Base-by-base conservation (phyloP, 2,797 vertebrate genomes). In the Champsocephalus esox region DNA sequence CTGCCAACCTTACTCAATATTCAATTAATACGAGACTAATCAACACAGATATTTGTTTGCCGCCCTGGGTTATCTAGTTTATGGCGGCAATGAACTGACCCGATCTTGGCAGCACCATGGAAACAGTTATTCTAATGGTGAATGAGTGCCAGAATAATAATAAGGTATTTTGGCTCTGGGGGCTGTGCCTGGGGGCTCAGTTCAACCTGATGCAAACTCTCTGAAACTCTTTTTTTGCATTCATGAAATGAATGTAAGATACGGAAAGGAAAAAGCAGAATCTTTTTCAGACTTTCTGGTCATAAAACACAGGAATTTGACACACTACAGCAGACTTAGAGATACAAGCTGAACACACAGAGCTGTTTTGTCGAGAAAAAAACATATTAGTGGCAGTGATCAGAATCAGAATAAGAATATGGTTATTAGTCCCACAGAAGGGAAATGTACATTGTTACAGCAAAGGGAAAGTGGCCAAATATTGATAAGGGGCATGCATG, bases 161-260 rank as follows among this genome's bases (percentile, higher is more conserved):
- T 74, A 81, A 63, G 65, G 50, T 75, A 75, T 87, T 80, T 9
- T 77, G 77, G 80, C 79, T 88, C 63, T 67, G 8, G 38, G 77
- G 82, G 81, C 75, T 81, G 68, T 38, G 72, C 87, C 84, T 41
- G 56, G 63, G 77, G 88, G 76, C 81, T 90, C 34, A 55, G 81
- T 84, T 83, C 82, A 88, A 86, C 90, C 87, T 93, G 92, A 94
- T 83, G 91, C 90, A 93, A 94, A 91, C 88, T 68, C 75, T 73
- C 56, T 84, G 91, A 92, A 93, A 93, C 77, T 75, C 75, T 70
- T 77, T 59, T 21, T 12, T 66, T 64, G 57, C 56, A 54, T 44
- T 70, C 51, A 58, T 32, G 58, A 65, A 81, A 80, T 72, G 45
- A 60, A 87, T 81, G 75, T 71, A 76, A 73, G 43, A 62, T 59